Evolutionary conservation across 2,113 vertebrate species (phyloP).

Genomic region (Martes martes): DNA sequence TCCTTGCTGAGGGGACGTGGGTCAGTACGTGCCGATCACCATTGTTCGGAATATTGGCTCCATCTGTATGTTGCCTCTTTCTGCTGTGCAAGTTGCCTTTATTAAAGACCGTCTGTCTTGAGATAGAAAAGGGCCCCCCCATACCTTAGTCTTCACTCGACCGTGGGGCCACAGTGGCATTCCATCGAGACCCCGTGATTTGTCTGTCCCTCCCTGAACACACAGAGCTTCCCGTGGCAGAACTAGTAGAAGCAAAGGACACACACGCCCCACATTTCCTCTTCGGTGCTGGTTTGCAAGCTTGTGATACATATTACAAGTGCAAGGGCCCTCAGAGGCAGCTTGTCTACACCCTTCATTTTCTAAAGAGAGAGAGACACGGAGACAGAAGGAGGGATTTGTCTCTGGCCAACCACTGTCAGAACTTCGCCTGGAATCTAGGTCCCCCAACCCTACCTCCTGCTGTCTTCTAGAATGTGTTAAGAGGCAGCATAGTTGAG

Average conservation of each 20-base stretch:
- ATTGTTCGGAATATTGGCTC: rapidly evolving
- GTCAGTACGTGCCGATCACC: rapidly evolving
- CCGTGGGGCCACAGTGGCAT: background rate
- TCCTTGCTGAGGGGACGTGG: rapidly evolving
- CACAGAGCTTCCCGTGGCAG: background rate
- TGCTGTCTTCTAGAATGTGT: background rate
- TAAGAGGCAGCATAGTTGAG: rapidly evolving
- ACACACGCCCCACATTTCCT: rapidly evolving
- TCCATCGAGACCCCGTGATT: rapidly evolving
- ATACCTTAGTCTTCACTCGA: background rate
- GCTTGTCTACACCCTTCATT: background rate
- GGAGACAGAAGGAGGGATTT: background rate
- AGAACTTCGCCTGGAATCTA: background rate
- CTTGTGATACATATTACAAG: rapidly evolving
- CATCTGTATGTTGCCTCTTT: background rate
- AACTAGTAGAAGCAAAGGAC: too few species aligned
- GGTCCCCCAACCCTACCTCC: rapidly evolving
- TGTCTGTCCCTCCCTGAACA: rapidly evolving
- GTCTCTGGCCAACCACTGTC: background rate
- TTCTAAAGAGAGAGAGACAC: background rate
- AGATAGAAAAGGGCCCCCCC: background rate
- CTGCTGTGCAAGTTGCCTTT: rapidly evolving
- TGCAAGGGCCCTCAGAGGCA: background rate
- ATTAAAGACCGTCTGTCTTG: background rate
- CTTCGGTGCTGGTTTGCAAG: background rate